These are phyloP conservation scores for Drosophila santomea DNA, from an alignment of 1,140 invertebrate genomes.

Conservation along the genomic window DNA sequence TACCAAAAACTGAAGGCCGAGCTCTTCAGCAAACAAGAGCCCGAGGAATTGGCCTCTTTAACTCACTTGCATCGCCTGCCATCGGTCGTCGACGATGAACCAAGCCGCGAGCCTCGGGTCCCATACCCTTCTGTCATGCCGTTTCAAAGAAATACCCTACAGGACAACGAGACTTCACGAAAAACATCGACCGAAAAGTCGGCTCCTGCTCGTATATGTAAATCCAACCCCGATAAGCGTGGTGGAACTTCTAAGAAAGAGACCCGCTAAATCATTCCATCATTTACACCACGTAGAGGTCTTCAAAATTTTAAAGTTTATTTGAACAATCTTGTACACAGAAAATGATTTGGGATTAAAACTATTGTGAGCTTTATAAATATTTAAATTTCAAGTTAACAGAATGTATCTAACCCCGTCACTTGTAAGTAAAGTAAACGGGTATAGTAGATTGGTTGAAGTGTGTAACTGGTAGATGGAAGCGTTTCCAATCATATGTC, in stretches of 20 bases:
- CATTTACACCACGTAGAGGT: too few relatives aligned
- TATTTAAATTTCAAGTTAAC: too few relatives aligned
- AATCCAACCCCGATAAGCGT: neutral
- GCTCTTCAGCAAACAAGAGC: neutral
- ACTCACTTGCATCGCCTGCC: slow-evolving; percentile 1
- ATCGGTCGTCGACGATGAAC: neutral
- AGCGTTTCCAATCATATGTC: too few relatives aligned
- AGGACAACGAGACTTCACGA: accelerated
- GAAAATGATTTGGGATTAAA: too few relatives aligned
- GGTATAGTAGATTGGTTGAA: too few relatives aligned
- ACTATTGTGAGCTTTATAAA: too few relatives aligned
- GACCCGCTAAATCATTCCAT: neutral
- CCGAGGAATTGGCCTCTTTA: neutral
- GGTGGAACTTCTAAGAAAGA: too few relatives aligned
- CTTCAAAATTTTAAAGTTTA: too few relatives aligned
- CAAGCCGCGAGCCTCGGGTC: neutral
- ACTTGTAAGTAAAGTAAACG: too few relatives aligned
- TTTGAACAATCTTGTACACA: too few relatives aligned
- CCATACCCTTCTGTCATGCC: neutral
- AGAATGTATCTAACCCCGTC: too few relatives aligned
- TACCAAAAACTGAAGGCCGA: slow-evolving; percentile 52
- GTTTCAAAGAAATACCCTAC: neutral
- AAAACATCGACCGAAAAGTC: neutral
- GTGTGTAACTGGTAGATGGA: too few relatives aligned
- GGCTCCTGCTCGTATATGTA: neutral